Base-by-base conservation (phyloP, 2,888 invertebrate genomes). In the Magallana nippona region DNA sequence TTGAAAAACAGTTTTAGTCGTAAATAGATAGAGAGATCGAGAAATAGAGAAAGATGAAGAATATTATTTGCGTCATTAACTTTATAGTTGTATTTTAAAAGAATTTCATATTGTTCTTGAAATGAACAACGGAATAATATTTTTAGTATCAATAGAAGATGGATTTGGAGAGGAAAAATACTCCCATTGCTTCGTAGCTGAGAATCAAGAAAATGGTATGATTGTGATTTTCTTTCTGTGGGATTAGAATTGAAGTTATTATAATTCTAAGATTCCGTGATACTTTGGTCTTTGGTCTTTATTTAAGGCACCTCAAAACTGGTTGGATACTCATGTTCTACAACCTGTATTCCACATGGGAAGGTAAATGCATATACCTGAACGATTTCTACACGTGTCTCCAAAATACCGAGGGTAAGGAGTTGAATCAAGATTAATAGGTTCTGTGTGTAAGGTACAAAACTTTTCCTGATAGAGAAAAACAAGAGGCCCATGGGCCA, bases 331-430 rank as follows among this genome's bases (percentile, higher is more conserved):
- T 96, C 97, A 0, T 93, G 98, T n/a, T 98, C 94, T 98, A 96
- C 94, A 96, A 96, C 85, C 96, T 96, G 0, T 98, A 98, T 94
- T 97, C 98, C 2, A 97, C 98, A 0, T 98, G 97, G 97, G 95
- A 96, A 89, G 98, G 98, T 0, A 96, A 96, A 91, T 95, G 96
- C 0, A 95, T 97, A 91, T 96, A 97, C 95, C 95, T 98, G 84
- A 98, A 98, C 94, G 98, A 98, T 94, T 93, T 98, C 55, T 98
- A 97, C n/a, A n/a, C 93, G 96, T 98, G 2, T 95, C 96, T n/a
- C 95, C 96, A 0, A 93, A 94, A 0, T 95, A 95, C 93, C 95
- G 98, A 32, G 95, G 95, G 1, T 94, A 95, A 78, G 96, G 96
- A 0, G 94, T 97, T 58, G 97, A 97, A 0, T 95, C 95, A 84